Base-by-base conservation (phyloP, 2,888 invertebrate species). In the Latrodectus hesperus region DNA sequence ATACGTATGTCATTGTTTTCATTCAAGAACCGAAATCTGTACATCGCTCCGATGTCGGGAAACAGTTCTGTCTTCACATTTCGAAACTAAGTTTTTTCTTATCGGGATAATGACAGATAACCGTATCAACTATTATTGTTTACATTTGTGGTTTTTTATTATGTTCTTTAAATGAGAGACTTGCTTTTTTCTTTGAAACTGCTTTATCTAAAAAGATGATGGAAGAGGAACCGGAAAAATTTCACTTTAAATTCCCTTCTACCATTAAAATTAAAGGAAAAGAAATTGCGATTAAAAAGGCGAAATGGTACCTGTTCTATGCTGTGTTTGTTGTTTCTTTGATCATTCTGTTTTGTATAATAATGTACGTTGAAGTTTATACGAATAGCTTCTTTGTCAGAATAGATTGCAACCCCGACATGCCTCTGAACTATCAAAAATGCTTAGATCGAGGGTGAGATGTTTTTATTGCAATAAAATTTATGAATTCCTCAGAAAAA, bases 381-480 rank as follows among this genome's bases (percentile, higher is more conserved):
- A 82, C 75, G 67, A 82, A 86, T n/a, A 85, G 85, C 51, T 86
- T 84, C 83, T 64, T 82, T n/a, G 74, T 89, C 73, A 72, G 85
- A 55, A 72, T 89, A n/a, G 85, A 89, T 65, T 89, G 89, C 51
- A 79, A 84, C 53, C 85, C 89, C 17, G 89, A 89, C 55, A 64
- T 83, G 68, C 85, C 85, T 22, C 55, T 86, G n/a, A 89, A 85
- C 74, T 86, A 86, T 76, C 76, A 89, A 51, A 89, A 85, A 83
- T 89, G 89, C n/a, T 55, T 86, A 26, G 75, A 85, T 14, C 73
- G 89, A 76, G 85, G 85, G 89, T 89, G 86, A 89, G 82, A 68
- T 38, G 11, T 65, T 6, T 38, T 17, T 67, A 17, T 38, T 55
- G 10, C 53, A 38, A 3, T 38, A 38, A 38, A 38, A 38, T 5